phyloP scores from a whole-genome alignment of 2,797 vertebrate species.

The Emys orbicularis region DNA sequence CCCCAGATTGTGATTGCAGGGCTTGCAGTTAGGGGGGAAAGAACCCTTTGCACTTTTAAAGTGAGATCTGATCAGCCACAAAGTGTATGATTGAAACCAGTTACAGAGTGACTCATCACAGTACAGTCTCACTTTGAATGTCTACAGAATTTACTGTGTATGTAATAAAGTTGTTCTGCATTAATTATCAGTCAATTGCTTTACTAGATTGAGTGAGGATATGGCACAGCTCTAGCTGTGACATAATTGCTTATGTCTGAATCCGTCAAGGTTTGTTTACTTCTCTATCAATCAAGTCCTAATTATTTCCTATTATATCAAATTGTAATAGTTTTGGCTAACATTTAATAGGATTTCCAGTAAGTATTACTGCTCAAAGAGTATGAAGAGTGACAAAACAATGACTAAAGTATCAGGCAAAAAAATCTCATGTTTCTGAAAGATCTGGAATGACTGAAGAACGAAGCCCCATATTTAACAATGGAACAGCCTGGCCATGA shows the following conservation, averaged over 20 bases:
- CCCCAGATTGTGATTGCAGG: not conserved
- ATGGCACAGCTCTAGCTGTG: not conserved
- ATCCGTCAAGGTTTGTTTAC: slow-evolving; percentile 50
- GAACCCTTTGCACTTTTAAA: not conserved
- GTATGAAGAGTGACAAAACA: not conserved
- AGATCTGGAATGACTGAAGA: rapidly evolving
- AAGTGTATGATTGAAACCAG: rapidly evolving
- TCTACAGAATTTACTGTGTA: not conserved
- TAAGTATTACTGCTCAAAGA: slow-evolving; percentile 7
- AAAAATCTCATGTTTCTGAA: rapidly evolving
- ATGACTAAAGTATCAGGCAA: not conserved
- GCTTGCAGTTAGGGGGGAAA: not conserved
- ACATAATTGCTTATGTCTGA: slow-evolving; percentile 35
- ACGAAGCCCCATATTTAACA: not conserved
- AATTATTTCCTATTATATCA: not conserved
- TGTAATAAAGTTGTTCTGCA: not conserved
- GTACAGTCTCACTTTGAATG: rapidly evolving
- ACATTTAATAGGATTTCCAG: not conserved
- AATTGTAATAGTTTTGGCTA: not conserved
- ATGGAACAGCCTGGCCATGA: not conserved
- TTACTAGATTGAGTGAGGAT: not conserved
- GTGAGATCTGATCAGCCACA: not conserved
- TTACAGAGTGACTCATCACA: not conserved
- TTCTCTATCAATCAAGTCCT: not conserved
- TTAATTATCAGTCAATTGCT: not conserved